Evolutionary conservation across 2,888 invertebrate genomes (phyloP), one percentile per base, ranked within the genome.

Genomic region (Arrhopalites spinosus): DNA sequence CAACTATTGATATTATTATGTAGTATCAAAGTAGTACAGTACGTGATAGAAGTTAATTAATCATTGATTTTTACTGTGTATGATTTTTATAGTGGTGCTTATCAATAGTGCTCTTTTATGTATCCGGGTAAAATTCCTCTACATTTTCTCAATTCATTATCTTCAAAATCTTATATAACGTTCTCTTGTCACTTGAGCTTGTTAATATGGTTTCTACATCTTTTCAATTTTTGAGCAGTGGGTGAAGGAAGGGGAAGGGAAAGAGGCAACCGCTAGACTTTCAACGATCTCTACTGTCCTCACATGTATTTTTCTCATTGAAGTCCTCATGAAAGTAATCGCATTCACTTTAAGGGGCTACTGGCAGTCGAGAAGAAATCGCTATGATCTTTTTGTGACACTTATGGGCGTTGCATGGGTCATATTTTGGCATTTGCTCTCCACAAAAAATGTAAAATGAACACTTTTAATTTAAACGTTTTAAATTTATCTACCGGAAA

Each of bases 301-400:
- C 79, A 98, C 96, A 47, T 88, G 97, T 78, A 91, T 98, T 76
- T 99, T 99, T 87, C 91, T 97, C 23, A 90, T 94, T 77, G 98
- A 99, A 88, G 98, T 98, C 50, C 89, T 98, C 17, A 93, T 99
- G 91, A 99, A 99, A 88, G 95, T 95, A 85, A 95, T 98, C 79
- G 99, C 99, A 0, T 96, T 99, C 87, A 98, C 98, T 1, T 94
- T 96, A 45, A 90, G 95, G 83, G 99, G 99, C 71, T 99, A 99
- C 87, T 96, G 98, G 93, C 98, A 99, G 86, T 96, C 96, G 78
- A 89, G 98, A 83, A 90, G 99, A 83, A 99, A 99, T 88, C 89
- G 98, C 84, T 97, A 98, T 86, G 99, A 99, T 87, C 89, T 98
- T 80, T 91, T 99, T 79, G 98, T 99, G 78, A 98, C 98, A 11